Percentiles rank a stretch among this genome's conserved stretches.
Evolutionary conservation across 1,140 invertebrate species (phyloP).

Genomic region (Apis cerana): DNA sequence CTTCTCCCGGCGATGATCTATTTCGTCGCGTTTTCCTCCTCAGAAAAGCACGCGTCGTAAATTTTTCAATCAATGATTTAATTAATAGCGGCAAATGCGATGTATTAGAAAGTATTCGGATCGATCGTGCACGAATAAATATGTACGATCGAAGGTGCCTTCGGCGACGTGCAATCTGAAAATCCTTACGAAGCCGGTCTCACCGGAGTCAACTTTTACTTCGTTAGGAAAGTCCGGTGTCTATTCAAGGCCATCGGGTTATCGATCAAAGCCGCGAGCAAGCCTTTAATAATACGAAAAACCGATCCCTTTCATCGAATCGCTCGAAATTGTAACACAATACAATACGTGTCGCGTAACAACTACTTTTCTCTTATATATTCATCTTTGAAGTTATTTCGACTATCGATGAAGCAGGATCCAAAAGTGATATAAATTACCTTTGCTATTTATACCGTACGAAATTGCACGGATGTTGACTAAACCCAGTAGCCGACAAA

Average conservation of each 20-base stretch:
- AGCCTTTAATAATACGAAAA: slow-evolving; percentile 58
- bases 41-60: background rate
- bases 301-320: slow-evolving; percentile 55
- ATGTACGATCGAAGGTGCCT: slow-evolving; percentile 39
- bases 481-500: too few relatives aligned
- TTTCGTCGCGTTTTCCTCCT: too few relatives aligned
- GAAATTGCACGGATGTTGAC: too few relatives aligned
- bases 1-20: too few relatives aligned
- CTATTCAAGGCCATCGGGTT: slow-evolving; percentile 63
- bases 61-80: background rate
- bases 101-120: slow-evolving; percentile 39
- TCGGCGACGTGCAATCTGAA: slow-evolving; percentile 59
- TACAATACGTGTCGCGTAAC: too few relatives aligned
- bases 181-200: slow-evolving; percentile 45
- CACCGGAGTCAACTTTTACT: slow-evolving; percentile 63
- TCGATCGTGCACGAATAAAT: slow-evolving; percentile 32
- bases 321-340: slow-evolving; percentile 54
- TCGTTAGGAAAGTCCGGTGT: slow-evolving; percentile 61
- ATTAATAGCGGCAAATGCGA: background rate
- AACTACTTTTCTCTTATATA: too few relatives aligned
- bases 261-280: slow-evolving; percentile 59
- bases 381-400: too few relatives aligned
- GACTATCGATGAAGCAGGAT: too few relatives aligned
- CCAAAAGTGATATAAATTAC: too few relatives aligned
- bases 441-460: too few relatives aligned